These are phyloP conservation scores for Melolontha melolontha DNA, from an alignment of 2,888 invertebrate species.

Conservation along the genomic window DNA sequence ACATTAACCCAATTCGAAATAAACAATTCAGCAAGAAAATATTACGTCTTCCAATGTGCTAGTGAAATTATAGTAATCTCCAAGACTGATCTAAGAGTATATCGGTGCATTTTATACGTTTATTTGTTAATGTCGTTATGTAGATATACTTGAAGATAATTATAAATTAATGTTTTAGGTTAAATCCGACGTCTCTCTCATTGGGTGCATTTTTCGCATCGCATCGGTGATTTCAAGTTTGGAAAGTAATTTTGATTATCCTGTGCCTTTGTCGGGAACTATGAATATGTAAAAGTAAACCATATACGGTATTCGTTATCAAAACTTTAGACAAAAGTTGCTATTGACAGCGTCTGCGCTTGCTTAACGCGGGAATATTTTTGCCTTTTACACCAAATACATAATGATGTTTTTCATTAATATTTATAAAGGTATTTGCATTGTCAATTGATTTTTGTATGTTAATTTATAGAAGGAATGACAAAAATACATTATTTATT, in stretches of 20 bases:
- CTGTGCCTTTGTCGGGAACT: not conserved
- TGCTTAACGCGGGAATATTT: too few relatives aligned
- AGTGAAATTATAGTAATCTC: not conserved
- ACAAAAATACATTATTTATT: too few relatives aligned
- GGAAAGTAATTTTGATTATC: constrained; percentile 54
- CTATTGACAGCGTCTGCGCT: too few relatives aligned
- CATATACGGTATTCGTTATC: constrained; percentile 2
- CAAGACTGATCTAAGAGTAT: not conserved
- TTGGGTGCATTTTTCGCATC: constrained; percentile 56
- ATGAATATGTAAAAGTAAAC: not conserved
- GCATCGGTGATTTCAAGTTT: constrained; percentile 53
- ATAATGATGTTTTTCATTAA: too few relatives aligned
- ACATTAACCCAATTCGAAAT: constrained; percentile 11
- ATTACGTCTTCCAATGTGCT: too few relatives aligned
- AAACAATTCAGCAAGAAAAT: too few relatives aligned
- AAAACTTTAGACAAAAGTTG: constrained; percentile 1
- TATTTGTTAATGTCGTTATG: too few relatives aligned
- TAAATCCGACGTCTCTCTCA: constrained; percentile 49
- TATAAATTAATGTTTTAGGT: constrained; percentile 32
- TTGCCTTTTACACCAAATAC: too few relatives aligned
- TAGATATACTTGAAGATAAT: not conserved
- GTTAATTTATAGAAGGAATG: too few relatives aligned
- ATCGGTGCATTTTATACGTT: too few relatives aligned
- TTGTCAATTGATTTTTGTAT: too few relatives aligned
- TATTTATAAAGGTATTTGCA: too few relatives aligned